phyloP scores from a whole-genome alignment of 2,888 invertebrate genomes.

The Rhagophthalmus giganteus region DNA sequence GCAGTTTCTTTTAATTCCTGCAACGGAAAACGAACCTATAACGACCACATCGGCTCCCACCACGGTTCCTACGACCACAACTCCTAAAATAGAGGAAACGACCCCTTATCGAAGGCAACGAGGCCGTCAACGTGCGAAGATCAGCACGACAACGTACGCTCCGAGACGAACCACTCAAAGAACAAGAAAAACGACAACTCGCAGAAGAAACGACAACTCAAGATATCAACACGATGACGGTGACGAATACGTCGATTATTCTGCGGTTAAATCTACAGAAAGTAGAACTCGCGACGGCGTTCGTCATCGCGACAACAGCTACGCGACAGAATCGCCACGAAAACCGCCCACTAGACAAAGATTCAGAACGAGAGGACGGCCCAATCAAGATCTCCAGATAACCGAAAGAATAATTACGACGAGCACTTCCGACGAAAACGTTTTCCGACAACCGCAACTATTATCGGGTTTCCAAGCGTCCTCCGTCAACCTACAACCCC shows the following conservation, averaged over 20 bases:
- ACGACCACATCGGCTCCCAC: constrained; percentile 2
- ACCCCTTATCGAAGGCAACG: constrained; percentile 26
- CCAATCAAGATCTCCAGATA: constrained; percentile 20
- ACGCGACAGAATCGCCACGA: constrained; percentile 24
- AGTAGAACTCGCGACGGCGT: constrained; percentile 7
- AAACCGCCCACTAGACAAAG: constrained; percentile 38
- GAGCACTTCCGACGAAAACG: constrained; percentile 8
- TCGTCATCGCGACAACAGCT: background rate
- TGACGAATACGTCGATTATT: constrained; percentile 12
- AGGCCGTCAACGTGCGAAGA: constrained; percentile 40
- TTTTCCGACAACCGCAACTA: constrained; percentile 11
- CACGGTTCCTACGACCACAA: background rate
- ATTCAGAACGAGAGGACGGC: constrained; percentile 48
- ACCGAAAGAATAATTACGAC: constrained; percentile 16
- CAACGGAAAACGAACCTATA: background rate
- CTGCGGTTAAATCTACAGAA: constrained; percentile 13
- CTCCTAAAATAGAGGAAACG: constrained; percentile 9
- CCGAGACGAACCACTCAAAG: constrained; percentile 32
- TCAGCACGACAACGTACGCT: constrained; percentile 48
- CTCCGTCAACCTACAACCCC: constrained; percentile 26
- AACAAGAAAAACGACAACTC: constrained; percentile 27
- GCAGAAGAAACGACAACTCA: constrained; percentile 7
- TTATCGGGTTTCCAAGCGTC: constrained; percentile 14
- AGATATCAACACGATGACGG: constrained; percentile 18
- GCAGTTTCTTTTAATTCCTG: background rate